Conservation (phyloP, 2,797 vertebrate genomes). For the Acanthurus leucopareius region DNA sequence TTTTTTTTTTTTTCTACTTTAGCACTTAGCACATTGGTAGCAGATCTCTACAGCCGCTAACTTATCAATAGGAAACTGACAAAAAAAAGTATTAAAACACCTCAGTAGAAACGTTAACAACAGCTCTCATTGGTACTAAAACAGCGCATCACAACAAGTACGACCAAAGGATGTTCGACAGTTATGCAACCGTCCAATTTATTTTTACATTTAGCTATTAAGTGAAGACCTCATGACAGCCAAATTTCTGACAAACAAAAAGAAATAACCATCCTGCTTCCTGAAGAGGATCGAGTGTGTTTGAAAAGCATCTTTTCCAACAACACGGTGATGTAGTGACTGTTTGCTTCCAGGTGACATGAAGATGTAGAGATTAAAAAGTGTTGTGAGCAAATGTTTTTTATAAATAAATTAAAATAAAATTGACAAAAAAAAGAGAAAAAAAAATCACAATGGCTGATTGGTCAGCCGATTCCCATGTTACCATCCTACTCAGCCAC, state of each 20-base stretch:
- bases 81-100: constrained; percentile 10
- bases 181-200: constrained; percentile 50
- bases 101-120: constrained; percentile 64
- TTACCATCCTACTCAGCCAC: not conserved
- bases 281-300: constrained; percentile 13
- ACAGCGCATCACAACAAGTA: constrained; percentile 58
- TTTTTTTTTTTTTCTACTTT: constrained; percentile 26
- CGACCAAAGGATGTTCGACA: constrained; percentile 44
- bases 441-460: constrained; percentile 12
- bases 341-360: constrained; percentile 39
- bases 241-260: constrained; percentile 28
- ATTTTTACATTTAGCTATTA: constrained; percentile 39
- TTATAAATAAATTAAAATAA: constrained; percentile 14
- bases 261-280: constrained; percentile 16
- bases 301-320: constrained; percentile 22
- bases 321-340: not conserved
- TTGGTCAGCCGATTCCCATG: constrained; percentile 2
- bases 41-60: constrained; percentile 55
- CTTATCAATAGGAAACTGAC: constrained; percentile 53
- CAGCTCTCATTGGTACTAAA: constrained; percentile 47
- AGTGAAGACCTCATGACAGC: constrained; percentile 25
- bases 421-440: not conserved
- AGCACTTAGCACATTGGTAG: constrained; percentile 61
- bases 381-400: not conserved
- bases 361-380: constrained; percentile 39